These are phyloP conservation scores for Psettodes erumei DNA, from an alignment of 2,113 vertebrate species.

Conservation along the genomic window DNA sequence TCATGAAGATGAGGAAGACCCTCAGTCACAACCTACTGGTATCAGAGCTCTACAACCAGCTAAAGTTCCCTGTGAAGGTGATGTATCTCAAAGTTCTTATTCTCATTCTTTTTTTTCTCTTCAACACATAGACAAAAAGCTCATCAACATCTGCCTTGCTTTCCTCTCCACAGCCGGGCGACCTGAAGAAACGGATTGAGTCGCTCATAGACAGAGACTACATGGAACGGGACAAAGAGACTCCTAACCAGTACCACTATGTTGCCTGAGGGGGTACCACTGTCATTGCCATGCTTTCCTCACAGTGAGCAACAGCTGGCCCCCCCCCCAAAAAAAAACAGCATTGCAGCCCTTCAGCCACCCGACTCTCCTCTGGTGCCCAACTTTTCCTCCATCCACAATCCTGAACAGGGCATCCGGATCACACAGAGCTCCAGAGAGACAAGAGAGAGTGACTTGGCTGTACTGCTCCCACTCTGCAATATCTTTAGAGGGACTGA, in stretches of 20 bases:
- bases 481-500: conserved; percentile 45
- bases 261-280: conserved; percentile 87
- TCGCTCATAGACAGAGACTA: conserved; percentile 98
- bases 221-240: conserved; percentile 98
- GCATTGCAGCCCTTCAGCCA: conserved; percentile 62
- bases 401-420: conserved; percentile 49
- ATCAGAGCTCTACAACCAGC: conserved; percentile 94
- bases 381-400: conserved; percentile 53
- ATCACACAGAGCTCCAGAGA: conserved; percentile 55
- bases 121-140: not conserved
- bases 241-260: conserved; percentile 96
- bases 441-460: conserved; percentile 54
- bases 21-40: conserved; percentile 93
- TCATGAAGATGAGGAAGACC: conserved; percentile 98
- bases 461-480: conserved; percentile 49
- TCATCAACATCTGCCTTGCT: not conserved
- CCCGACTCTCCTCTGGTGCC: conserved; percentile 64
- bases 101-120: not conserved
- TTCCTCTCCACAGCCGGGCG: conserved; percentile 86
- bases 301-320: conserved; percentile 61
- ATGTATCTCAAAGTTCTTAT: not conserved
- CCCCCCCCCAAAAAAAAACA: conserved; percentile 40
- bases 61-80: conserved; percentile 98
- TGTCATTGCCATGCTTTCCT: conserved; percentile 53
- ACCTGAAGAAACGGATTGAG: conserved; percentile 97